These are phyloP conservation scores for Lithophane socia DNA, from an alignment of 2,888 invertebrate genomes.

Conservation along the genomic window DNA sequence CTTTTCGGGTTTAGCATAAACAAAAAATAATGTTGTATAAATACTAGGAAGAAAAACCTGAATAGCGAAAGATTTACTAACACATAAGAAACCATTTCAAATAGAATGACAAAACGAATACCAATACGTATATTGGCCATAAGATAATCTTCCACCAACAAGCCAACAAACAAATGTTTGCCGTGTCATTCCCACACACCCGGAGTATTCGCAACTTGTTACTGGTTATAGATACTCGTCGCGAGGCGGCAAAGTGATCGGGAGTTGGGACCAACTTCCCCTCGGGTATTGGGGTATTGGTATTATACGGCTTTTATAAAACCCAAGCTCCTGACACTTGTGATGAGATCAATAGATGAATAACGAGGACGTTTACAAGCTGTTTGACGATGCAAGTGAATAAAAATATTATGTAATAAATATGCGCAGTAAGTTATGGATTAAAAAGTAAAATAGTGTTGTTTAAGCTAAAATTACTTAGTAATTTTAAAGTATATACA, in stretches of 20 bases:
- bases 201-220: slow-evolving; percentile 37
- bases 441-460: not conserved
- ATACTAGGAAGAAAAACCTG: not conserved
- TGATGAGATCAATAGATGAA: slow-evolving; percentile 59
- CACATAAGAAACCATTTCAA: not conserved
- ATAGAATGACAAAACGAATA: not conserved
- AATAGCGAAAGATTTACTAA: not conserved
- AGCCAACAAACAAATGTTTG: slow-evolving; percentile 41
- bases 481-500: not conserved
- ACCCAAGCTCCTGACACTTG: slow-evolving; percentile 54
- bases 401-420: not conserved
- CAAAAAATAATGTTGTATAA: no score
- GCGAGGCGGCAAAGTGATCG: slow-evolving; percentile 41
- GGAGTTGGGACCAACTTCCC: slow-evolving; percentile 45
- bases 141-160: slow-evolving; percentile 3
- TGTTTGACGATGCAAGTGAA: slow-evolving; percentile 16
- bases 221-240: slow-evolving; percentile 37
- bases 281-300: slow-evolving; percentile 41
- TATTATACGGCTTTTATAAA: slow-evolving; percentile 54
- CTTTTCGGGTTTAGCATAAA: no score
- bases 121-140: slow-evolving; percentile 1
- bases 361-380: slow-evolving; percentile 37
- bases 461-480: not conserved
- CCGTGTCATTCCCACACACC: slow-evolving; percentile 25
- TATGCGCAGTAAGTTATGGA: not conserved